A percentile compares a stretch with the other conserved stretches of the same genome.
These are phyloP conservation scores for Oxyteleia sp. DNA, from an alignment of 2,888 invertebrate species.

Conservation along the genomic window DNA sequence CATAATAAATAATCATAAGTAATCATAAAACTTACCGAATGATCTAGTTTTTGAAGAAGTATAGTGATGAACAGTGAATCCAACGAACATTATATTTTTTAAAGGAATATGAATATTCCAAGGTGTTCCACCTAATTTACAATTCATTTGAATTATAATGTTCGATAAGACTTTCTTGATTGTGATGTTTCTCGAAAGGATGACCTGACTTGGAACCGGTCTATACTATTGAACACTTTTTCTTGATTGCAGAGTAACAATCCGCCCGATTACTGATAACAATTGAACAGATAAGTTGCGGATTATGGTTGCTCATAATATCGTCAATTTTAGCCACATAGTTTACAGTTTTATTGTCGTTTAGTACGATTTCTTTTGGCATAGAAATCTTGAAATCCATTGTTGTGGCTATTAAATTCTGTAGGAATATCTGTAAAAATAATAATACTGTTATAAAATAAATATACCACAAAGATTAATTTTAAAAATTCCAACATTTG, in stretches of 20 bases:
- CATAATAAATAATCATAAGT: too few relatives aligned
- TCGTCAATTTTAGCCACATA: conserved; percentile 87
- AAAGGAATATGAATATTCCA: conserved; percentile 93
- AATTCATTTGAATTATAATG: conserved; percentile 96
- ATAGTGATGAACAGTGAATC: conserved; percentile 97
- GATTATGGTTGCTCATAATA: conserved; percentile 89
- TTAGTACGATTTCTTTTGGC: too few relatives aligned
- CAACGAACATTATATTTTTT: conserved; percentile 92
- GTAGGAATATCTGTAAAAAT: too few relatives aligned
- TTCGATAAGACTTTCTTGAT: conserved; percentile 93
- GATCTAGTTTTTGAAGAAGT: conserved; percentile 89
- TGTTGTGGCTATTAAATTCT: too few relatives aligned
- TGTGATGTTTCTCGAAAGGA: conserved; percentile 88
- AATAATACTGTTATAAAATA: conserved; percentile 89
- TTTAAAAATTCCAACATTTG: too few relatives aligned
- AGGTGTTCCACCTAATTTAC: conserved; percentile 96
- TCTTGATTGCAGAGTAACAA: conserved; percentile 94
- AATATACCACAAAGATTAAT: too few relatives aligned
- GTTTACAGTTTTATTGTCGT: too few relatives aligned
- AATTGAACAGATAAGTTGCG: conserved; percentile 90
- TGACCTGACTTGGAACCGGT: conserved; percentile 90
- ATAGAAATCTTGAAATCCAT: too few relatives aligned
- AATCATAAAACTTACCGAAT: conserved; percentile 84
- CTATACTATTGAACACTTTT: conserved; percentile 93
- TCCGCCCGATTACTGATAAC: conserved; percentile 91